Evolutionary conservation across 1,140 invertebrate species (phyloP).

Genomic region (Anastrepha ludens): DNA sequence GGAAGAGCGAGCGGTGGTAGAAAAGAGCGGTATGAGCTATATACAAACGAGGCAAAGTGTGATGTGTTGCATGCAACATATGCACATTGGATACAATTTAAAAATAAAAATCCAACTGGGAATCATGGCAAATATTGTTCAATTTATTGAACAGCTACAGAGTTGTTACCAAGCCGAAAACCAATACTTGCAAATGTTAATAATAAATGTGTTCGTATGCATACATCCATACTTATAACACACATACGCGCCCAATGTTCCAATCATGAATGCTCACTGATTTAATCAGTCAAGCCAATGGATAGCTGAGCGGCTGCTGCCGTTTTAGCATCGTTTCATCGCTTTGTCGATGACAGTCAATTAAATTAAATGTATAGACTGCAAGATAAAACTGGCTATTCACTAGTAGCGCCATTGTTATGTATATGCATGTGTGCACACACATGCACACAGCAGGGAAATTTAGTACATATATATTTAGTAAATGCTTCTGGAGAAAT

Average conservation of each 20-base stretch:
- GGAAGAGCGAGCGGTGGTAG: no score
- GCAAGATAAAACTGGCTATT: background rate
- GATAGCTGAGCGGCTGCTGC: background rate
- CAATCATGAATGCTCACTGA: background rate
- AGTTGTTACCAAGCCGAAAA: no score
- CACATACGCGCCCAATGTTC: background rate
- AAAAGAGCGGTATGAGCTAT: no score
- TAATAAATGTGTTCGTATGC: no score
- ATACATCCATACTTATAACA: background rate
- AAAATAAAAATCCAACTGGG: background rate
- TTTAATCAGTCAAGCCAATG: slow-evolving; percentile 3
- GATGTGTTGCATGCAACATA: background rate
- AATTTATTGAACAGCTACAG: background rate
- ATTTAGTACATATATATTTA: no score
- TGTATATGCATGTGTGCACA: background rate
- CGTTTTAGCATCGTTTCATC: background rate
- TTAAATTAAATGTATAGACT: background rate
- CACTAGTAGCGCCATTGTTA: no score
- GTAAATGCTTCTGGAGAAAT: no score
- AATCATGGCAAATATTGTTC: background rate
- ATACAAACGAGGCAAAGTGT: no score
- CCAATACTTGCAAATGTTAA: no score
- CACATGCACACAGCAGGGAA: background rate
- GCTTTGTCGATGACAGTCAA: background rate
- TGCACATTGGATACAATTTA: background rate